Base-by-base conservation (phyloP, 1,140 invertebrate genomes). In the Gonioctena quinquepunctata region DNA sequence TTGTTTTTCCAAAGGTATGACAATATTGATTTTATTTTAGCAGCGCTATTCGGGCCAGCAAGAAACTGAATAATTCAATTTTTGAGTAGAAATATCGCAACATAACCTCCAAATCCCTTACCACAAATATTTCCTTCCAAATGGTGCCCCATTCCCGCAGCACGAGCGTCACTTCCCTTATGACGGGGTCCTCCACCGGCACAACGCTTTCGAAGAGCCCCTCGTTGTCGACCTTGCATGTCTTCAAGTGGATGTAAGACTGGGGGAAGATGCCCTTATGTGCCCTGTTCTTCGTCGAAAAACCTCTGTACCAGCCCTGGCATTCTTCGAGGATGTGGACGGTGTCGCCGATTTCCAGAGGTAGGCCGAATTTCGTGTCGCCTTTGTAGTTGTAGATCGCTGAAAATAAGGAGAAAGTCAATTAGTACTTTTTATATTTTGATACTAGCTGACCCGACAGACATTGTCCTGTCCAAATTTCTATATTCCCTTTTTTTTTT, bases 141-240 rank as follows among this genome's bases (percentile, higher is more conserved):
- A 96, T 92, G 71, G 91, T 84, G 23, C 91, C 93, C 96, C 96
- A 98, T 90, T 98, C 96, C 81, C 95, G 85, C 8, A 97, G 85
- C 0, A 97, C 95, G 66, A 92, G 87, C 2, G 94, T 94, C n/a
- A 96, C 94, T 85, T 97, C 95, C 54, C 90, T 87, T 0, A 96
- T 93, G n/a, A 96, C 90, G 0, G 92, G 89, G 86, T 97, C 95
- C 80, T 96, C 94, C n/a, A 90, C 76, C 18, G 91, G 89, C 67
- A 88, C 87, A 6, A 92, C 88, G 23, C 88, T 90, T 81, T 92
- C 90, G 81, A 88, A 90, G 26, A 88, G 82, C 81, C 90, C 90
- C 82, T 91, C 90, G 84, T 91, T 91, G 76, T 92, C 90, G 70
- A 92, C 88, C 82, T 91, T 93, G 73, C 92, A 91, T 49, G 92